Base-by-base conservation (phyloP, 2,797 vertebrate genomes). In the Dicrostonyx torquatus region DNA sequence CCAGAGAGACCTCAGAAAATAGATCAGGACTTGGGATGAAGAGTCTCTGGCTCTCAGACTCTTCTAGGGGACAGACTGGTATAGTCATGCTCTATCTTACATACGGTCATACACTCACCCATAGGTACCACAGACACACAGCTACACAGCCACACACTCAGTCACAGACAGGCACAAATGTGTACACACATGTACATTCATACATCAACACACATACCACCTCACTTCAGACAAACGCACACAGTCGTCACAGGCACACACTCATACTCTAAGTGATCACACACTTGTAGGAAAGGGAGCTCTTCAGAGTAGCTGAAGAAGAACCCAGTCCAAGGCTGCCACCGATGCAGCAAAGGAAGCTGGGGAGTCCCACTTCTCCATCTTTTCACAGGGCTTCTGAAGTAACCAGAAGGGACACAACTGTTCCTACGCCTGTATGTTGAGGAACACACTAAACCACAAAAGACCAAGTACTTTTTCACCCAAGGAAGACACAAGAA, bases 321-420 rank as follows among this genome's bases (percentile, higher is more conserved):
- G 43, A 22, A 18, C 48, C 37, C 22, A 6, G 26, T 17, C 20
- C 24, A 15, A 40, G 13, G 73, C 26, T 29, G 5, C 6, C 6
- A 2, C 2, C 37, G 2, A 5, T 37, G 2, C 11, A 31, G 24
- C 20, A 1, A 0, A 11, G 13, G 31, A 66, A n/a, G 18, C 72
- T 6, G 34, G 53, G 31, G 55, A 50, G 31, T 1, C 5, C 8
- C 4, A 43, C 2, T 10, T 24, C 31, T 9, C 45, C 14, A 7
- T 58, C 48, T 43, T 43, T 18, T 40, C 34, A 48, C 15, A 17
- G 45, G 18, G 68, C 55, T 31, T 78, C 15, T 3, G 55, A 85
- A 48, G 43, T 20, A 17, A 43, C 17, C 43, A 29, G 6, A 26
- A 15, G 34, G 45, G 43, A 6, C 29, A 31, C 31, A 14, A 4